Base-by-base conservation (phyloP, 2,888 invertebrate genomes). In the Ischnus inquisitorius region DNA sequence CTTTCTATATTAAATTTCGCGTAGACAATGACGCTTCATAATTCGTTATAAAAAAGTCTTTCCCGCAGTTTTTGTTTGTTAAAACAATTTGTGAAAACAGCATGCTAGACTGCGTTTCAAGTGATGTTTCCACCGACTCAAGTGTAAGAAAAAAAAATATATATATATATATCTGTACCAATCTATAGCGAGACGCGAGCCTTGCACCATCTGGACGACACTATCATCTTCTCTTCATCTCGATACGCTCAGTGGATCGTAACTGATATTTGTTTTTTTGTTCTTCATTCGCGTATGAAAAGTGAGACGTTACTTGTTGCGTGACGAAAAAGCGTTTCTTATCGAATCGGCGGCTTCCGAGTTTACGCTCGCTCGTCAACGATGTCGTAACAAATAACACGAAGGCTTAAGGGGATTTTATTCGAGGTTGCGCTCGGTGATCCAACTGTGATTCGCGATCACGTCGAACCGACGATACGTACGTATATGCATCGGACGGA, bases 391-490 rank as follows among this genome's bases (percentile, higher is more conserved):
- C 54, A 43, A 16, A 57, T 10, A n/a, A 43, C 28, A 10, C 54
- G 28, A 28, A n/a, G 43, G 62, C 19, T 74, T 62, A 48, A 74
- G 62, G 34, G 62, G 74, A 62, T 62, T 62, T 19, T 16, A 62
- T 62, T 39, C 46, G 62, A 74, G 48, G 74, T 74, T 62, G 34
- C 46, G 48, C 62, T 43, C 60, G 43, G 16, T 39, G 62, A 62
- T 62, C 28, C 46, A 28, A 43, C 46, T 60, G 46, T 34, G 74
- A 74, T 74, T 62, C 19, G 62, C 74, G 74, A 46, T 62, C 60
- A 54, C 51, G 54, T 16, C 69, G 19, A 48, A 28, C 34, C 62
- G 46, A 62, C 5, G 28, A 60, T 60, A 28, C 28, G 14, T 60
- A 28, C n/a, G 5, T 22, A 22, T 14, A 57, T 60, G 60, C 8